Evolutionary conservation across 2,797 vertebrate genomes (phyloP).

Genomic region (Tauraco hartlaubi): DNA sequence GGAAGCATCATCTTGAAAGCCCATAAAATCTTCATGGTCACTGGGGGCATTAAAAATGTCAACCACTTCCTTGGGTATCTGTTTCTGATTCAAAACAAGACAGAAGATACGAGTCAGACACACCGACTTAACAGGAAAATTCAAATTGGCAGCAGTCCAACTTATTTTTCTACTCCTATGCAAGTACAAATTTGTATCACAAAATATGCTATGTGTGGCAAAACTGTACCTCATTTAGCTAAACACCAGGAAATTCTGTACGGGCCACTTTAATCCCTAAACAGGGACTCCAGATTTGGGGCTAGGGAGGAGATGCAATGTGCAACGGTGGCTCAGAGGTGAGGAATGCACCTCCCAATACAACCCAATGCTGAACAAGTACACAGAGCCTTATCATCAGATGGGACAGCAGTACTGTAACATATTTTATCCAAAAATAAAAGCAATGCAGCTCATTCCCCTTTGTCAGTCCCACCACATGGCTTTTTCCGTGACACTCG

Average conservation of each 20-base stretch:
- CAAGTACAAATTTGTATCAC: not conserved
- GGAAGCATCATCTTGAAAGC: slow-evolving; percentile 73
- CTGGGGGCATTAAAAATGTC: slow-evolving; percentile 76
- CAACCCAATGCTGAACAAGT: not conserved
- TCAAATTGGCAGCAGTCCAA: not conserved
- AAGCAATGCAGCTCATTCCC: not conserved
- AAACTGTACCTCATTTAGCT: not conserved
- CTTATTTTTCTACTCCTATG: not conserved
- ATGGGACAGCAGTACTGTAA: not conserved
- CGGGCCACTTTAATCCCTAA: not conserved
- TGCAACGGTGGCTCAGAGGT: not conserved
- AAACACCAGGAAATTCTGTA: not conserved
- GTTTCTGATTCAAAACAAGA: slow-evolving; percentile 59
- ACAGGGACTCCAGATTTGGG: not conserved
- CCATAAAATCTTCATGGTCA: slow-evolving; percentile 77
- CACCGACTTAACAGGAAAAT: not conserved
- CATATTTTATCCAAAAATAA: not conserved
- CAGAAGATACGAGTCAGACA: not conserved
- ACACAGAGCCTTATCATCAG: not conserved
- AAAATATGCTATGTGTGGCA: not conserved
- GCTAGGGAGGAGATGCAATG: accelerated
- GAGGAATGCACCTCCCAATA: not conserved
- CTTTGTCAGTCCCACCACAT: not conserved
- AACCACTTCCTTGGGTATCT: slow-evolving; percentile 74
- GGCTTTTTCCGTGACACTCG: accelerated